Evolutionary conservation across 2,888 invertebrate genomes (phyloP), one percentile per base, ranked within the genome.

Genomic region (Lymantria monacha): DNA sequence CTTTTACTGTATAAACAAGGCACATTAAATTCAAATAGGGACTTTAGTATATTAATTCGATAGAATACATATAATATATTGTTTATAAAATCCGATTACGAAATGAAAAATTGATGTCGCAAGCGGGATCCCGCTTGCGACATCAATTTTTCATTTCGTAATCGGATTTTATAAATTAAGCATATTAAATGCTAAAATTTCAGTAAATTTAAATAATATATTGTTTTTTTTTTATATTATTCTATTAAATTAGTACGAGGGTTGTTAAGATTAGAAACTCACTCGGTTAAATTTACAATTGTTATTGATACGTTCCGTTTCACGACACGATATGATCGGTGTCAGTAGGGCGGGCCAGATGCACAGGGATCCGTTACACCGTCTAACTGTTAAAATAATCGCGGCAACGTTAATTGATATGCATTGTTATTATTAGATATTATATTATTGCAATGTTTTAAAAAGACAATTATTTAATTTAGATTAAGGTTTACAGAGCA

Each of bases 281-380:
- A 38, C 38, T 38, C n/a, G 57, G 55, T 63, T 63, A 65, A 69
- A 50, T 64, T 61, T 61, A 61, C 59, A 61, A 63, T 63, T 68
- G 66, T 58, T 71, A 72, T 76, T 69, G 72, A 63, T 72, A 69
- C 74, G 76, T 70, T 78, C 72, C 73, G 72, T 77, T 76, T 55
- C 67, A 72, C 63, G 63, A 55, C 67, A 63, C 66, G 64, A 68
- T 72, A 77, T 74, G 76, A 84, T 83, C 79, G 79, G 82, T 89
- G 90, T 89, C 85, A 91, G 86, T 90, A 73, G 86, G 90, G 66
- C 85, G 83, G 69, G 81, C 83, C 79, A 84, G 83, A 82, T 86
- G 83, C 79, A 75, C 77, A 61, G 61, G 69, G 70, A 72, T 79
- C 85, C 90, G 90, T 87, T 90, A 90, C 81, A 57, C 62, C 66